Conservation (phyloP, 2,888 invertebrate genomes). For the Epicampocera succincta region DNA sequence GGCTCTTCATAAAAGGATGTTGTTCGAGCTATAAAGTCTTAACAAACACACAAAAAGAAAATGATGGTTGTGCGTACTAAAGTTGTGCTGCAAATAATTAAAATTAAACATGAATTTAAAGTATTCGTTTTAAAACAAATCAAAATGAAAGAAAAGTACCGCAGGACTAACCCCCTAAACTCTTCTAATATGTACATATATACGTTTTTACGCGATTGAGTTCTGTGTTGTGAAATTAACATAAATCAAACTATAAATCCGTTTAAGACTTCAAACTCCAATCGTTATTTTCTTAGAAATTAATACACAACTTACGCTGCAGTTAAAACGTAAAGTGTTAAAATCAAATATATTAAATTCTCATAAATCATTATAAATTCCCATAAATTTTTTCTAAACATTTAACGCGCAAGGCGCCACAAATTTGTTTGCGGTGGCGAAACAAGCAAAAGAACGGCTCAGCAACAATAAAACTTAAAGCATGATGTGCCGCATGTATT, state of each 20-base stretch:
- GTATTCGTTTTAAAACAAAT: too few relatives aligned
- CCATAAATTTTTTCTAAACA: slow-evolving; percentile 38
- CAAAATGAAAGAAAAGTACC: too few relatives aligned
- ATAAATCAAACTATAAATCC: slow-evolving; percentile 25
- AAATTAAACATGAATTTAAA: too few relatives aligned
- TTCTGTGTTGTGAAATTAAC: neutral
- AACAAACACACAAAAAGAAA: too few relatives aligned
- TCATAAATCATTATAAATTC: slow-evolving; percentile 61
- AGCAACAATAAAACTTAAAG: slow-evolving; percentile 2
- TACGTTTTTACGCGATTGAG: neutral
- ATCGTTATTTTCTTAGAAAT: slow-evolving; percentile 16
- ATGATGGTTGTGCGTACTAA: too few relatives aligned
- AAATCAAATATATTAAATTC: slow-evolving; percentile 56
- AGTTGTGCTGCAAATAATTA: too few relatives aligned
- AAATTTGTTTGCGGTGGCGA: slow-evolving; percentile 44
- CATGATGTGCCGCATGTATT: slow-evolving; percentile 33
- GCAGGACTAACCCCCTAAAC: too few relatives aligned
- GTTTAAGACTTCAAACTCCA: neutral
- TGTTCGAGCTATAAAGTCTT: too few relatives aligned
- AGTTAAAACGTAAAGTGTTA: slow-evolving; percentile 38
- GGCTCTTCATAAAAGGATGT: too few relatives aligned
- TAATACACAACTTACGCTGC: slow-evolving; percentile 15
- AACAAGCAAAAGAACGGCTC: slow-evolving; percentile 34
- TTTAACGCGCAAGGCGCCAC: slow-evolving; percentile 53
- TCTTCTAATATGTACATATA: too few relatives aligned